Conservation (phyloP, 1,140 invertebrate genomes). For the Tetraneura akinire region DNA sequence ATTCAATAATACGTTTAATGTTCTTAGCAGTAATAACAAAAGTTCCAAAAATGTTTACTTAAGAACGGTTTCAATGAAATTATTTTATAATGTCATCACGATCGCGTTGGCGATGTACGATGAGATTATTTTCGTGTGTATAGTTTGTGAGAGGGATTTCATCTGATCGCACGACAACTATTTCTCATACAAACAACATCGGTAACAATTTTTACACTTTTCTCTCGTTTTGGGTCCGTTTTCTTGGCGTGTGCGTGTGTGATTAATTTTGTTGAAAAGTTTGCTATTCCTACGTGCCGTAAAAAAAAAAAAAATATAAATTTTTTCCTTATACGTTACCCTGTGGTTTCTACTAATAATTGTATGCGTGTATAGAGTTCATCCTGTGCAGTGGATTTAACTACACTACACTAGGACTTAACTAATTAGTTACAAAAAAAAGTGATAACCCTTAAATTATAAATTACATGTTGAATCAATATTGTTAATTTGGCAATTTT, state of each 20-base stretch:
- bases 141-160: neutral
- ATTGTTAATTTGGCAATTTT: too few species aligned
- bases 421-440: too few species aligned
- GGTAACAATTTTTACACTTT: neutral
- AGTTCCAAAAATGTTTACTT: neutral
- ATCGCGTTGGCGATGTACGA: neutral
- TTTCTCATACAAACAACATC: too few species aligned
- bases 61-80: neutral
- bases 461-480: too few species aligned
- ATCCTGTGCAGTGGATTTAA: too few species aligned
- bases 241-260: neutral
- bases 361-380: too few species aligned
- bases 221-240: neutral
- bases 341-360: neutral
- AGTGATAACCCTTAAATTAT: too few species aligned
- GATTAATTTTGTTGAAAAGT: slow-evolving; percentile 15
- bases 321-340: neutral
- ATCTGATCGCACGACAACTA: neutral
- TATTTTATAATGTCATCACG: slow-evolving; percentile 4
- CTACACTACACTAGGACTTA: too few species aligned
- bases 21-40: too few species aligned
- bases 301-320: neutral
- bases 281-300: neutral
- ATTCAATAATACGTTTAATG: too few species aligned
- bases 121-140: too few species aligned